These are phyloP conservation scores for Helicoverpa assulta DNA, from an alignment of 2,888 invertebrate genomes.

Conservation along the genomic window DNA sequence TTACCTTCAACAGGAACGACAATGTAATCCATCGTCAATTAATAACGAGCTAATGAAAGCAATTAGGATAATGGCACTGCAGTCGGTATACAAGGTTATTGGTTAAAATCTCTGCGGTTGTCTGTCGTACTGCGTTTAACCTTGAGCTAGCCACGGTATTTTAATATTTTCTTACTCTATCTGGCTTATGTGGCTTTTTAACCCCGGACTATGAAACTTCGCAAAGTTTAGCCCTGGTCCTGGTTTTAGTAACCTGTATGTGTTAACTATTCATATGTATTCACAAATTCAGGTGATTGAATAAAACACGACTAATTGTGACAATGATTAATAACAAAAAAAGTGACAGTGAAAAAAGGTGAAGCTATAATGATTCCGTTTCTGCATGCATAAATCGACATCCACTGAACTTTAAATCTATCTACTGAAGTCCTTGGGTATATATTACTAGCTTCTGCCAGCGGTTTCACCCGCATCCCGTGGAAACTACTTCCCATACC, in stretches of 20 bases:
- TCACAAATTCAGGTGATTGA: no score
- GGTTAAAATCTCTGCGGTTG: conserved; percentile 33
- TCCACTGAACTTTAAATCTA: neutral
- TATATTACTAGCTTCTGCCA: no score
- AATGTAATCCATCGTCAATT: conserved; percentile 13
- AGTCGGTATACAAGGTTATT: conserved; percentile 24
- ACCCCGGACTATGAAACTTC: neutral
- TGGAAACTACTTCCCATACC: no score
- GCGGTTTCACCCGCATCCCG: no score
- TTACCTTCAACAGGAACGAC: conserved; percentile 1
- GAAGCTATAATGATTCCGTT: no score
- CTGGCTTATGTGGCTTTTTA: conserved; percentile 8
- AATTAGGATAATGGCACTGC: conserved; percentile 29
- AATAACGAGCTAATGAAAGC: conserved; percentile 34
- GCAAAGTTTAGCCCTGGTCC: neutral
- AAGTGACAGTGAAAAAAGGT: no score
- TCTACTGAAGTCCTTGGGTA: conserved; percentile 17
- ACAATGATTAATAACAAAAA: no score
- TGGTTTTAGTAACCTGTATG: no score
- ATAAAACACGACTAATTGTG: no score
- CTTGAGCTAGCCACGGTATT: conserved; percentile 18
- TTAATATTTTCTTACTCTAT: conserved; percentile 11
- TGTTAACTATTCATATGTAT: no score
- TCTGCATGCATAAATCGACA: no score
- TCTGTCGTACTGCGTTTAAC: conserved; percentile 44